These are phyloP conservation scores for Gastrophryne carolinensis DNA, from an alignment of 2,797 vertebrate species.

Conservation along the genomic window DNA sequence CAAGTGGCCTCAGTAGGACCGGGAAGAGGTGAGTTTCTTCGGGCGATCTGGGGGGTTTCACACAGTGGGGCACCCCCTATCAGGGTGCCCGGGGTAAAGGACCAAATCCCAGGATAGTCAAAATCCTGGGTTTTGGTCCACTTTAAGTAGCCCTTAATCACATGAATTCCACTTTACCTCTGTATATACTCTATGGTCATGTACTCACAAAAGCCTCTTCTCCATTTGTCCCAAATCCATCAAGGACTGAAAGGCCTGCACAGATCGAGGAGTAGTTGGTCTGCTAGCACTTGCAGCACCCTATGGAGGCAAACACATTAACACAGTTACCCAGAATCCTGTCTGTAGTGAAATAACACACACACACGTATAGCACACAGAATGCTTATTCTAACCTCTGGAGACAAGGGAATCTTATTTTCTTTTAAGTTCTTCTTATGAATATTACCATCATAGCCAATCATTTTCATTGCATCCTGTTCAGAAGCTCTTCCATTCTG, in stretches of 20 bases:
- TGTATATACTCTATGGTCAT: too few relatives aligned
- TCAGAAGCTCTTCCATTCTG: background rate
- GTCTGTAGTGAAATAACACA: background rate
- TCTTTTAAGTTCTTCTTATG: slow-evolving; percentile 62
- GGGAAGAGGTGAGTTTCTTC: too few relatives aligned
- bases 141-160: too few relatives aligned
- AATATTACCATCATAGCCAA: slow-evolving; percentile 74
- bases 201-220: slow-evolving; percentile 75
- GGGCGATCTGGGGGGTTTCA: too few relatives aligned
- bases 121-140: too few relatives aligned
- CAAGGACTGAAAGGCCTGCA: slow-evolving; percentile 70
- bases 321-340: background rate
- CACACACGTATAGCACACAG: background rate
- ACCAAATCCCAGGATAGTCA: too few relatives aligned
- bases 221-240: slow-evolving; percentile 70
- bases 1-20: too few relatives aligned
- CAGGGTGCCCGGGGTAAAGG: too few relatives aligned
- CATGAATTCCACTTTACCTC: too few relatives aligned
- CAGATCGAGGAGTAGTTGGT: slow-evolving; percentile 61
- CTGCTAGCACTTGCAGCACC: slow-evolving; percentile 29
- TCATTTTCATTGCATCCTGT: slow-evolving; percentile 61
- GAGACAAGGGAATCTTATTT: slow-evolving; percentile 42
- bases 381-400: slow-evolving; percentile 54
- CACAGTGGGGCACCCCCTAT: too few relatives aligned
- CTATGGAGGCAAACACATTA: background rate